Base-by-base conservation (phyloP, 2,888 invertebrate species). In the Adineta ricciae region DNA sequence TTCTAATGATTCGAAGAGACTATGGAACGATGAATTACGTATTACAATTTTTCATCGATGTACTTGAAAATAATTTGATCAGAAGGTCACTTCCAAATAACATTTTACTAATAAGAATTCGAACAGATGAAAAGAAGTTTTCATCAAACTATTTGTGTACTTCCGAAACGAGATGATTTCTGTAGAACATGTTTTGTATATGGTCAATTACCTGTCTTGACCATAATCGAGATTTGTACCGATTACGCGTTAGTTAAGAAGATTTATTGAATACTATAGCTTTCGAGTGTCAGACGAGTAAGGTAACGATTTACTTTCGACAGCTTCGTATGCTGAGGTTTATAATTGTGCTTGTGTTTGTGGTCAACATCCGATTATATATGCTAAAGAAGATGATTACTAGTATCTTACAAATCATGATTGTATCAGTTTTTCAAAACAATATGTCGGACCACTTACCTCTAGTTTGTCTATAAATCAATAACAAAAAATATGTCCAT, bases 131-230 rank as follows among this genome's bases (percentile, higher is more conserved):
- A n/a, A n/a, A n/a, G n/a, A n/a, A 50, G 50, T 50, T 8, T 50
- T 2, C 14, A 50, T 19, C 14, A 11, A 50, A 3, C 21, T 21
- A 50, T 4, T 11, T 50, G 2, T 8, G 93, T 95, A 5, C 92
- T 96, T 46, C 95, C 95, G 89, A 93, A 94, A 36, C 93, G 96
- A 7, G 93, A 93, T 89, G 95, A 96, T 89, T 95, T 95, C 32
- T 64, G 11, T 64, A 92, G 94, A 82, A 94, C 93, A 86, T 96
- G 95, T 93, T 92, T 93, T 85, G 94, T 95, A 86, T 96, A 96
- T 88, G 94, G 95, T 87, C 93, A 94, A 50, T 92, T 96, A 88
- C 94, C 96, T 89, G 92, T 92, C 83, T 91, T 96, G 27, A 95
- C 95, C n/a, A n/a, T 0, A 87, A 87, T 83, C 88, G 89, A 88